Percentiles rank a stretch among this genome's conserved stretches.
These are phyloP conservation scores for Xylocopa sonorina DNA, from an alignment of 1,140 invertebrate species.

Conservation along the genomic window DNA sequence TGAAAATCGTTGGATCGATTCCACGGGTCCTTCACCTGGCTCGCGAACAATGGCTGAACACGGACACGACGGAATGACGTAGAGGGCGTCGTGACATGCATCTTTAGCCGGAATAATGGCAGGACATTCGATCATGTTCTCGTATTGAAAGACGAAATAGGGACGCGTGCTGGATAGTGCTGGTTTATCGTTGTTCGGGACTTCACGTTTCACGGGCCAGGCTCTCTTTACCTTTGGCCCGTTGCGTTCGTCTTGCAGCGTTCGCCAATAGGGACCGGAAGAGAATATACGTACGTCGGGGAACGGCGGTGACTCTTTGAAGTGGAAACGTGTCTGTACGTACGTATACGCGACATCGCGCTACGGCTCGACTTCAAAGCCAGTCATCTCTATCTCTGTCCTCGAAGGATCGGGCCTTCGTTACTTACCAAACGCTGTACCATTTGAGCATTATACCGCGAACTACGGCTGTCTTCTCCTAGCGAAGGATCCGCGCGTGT, in stretches of 20 bases:
- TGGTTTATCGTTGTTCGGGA: not conserved
- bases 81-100: conserved; percentile 17
- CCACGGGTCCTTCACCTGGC: not conserved
- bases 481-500: not conserved
- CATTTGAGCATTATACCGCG: conserved; percentile 20
- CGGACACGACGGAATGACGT: conserved; percentile 6
- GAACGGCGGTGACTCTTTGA: conserved; percentile 8
- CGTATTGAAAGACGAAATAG: not conserved
- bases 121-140: conserved; percentile 6
- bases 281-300: conserved; percentile 7
- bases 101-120: not conserved
- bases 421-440: conserved; percentile 29
- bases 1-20: conserved; percentile 39
- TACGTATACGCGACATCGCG: not conserved
- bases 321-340: not conserved
- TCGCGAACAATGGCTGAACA: conserved; percentile 29
- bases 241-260: not conserved
- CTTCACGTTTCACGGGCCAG: not conserved
- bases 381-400: not conserved
- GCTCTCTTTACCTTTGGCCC: not conserved
- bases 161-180: not conserved
- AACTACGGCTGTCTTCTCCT: not conserved
- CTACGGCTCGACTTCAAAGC: conserved; percentile 4
- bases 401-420: conserved; percentile 12
- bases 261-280: conserved; percentile 6